A percentile compares a stretch with the other conserved stretches of the same genome.
Evolutionary conservation across 2,113 vertebrate genomes (phyloP).

Genomic region (Neopipo cinnamomea): DNA sequence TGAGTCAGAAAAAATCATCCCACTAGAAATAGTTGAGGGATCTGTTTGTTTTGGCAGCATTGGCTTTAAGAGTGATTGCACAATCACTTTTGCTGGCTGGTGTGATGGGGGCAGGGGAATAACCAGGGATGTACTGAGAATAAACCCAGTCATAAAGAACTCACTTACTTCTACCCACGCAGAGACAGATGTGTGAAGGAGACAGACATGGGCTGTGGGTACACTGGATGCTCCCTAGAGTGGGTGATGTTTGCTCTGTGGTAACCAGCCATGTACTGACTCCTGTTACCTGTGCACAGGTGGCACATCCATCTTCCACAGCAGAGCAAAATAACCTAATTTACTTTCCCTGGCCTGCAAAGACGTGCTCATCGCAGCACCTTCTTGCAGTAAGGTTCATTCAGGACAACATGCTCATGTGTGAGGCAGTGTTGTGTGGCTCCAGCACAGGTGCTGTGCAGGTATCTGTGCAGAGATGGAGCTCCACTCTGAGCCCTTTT

Average conservation of each 20-base stretch:
- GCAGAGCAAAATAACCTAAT: not conserved
- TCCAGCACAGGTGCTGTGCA: not conserved
- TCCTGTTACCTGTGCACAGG: not conserved
- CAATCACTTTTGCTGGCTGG: not conserved
- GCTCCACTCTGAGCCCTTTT: accelerated
- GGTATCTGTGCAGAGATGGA: accelerated
- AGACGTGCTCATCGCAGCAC: not conserved
- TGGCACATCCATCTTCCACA: not conserved
- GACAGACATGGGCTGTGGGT: not conserved
- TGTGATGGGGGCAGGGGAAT: not conserved
- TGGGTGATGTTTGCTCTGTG: not conserved
- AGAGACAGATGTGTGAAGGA: not conserved
- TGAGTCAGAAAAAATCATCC: not conserved
- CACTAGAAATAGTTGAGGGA: not conserved
- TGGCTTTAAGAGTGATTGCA: not conserved
- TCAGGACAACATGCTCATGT: not conserved
- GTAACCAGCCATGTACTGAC: not conserved
- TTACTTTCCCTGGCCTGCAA: not conserved
- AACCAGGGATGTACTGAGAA: not conserved
- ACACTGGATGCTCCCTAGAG: not conserved
- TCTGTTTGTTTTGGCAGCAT: not conserved
- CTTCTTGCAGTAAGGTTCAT: not conserved
- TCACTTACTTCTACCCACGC: not conserved
- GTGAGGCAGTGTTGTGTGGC: not conserved
- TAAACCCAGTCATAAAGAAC: not conserved